Conservation (phyloP, 1,140 invertebrate species). For the Aphelenchoides besseyi region DNA sequence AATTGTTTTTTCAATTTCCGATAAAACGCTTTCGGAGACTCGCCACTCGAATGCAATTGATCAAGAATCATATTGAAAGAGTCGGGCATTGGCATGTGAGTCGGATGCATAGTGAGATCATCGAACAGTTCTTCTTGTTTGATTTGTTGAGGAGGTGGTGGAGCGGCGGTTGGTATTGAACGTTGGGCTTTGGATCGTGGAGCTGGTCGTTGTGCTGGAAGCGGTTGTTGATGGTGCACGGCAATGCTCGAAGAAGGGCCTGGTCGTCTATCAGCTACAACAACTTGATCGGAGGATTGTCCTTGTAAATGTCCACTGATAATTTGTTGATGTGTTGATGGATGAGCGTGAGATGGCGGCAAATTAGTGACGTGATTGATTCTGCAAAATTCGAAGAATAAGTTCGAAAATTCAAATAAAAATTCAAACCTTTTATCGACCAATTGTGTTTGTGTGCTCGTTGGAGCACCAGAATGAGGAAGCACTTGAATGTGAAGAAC, state of each 20-base stretch:
- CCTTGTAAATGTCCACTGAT: not conserved
- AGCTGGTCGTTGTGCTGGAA: too few species aligned
- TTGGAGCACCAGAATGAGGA: not conserved
- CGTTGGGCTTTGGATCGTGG: not conserved
- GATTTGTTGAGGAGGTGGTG: not conserved
- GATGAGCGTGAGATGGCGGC: not conserved
- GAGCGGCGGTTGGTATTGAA: not conserved
- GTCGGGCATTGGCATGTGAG: conserved; percentile 15
- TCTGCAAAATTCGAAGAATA: not conserved
- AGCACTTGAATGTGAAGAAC: not conserved
- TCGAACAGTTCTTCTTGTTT: conserved; percentile 20
- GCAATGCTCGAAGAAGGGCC: not conserved
- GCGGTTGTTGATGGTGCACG: conserved; percentile 1
- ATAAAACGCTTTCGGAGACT: conserved; percentile 47
- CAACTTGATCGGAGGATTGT: not conserved
- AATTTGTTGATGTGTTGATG: not conserved
- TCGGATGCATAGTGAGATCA: not conserved
- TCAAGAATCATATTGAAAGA: conserved; percentile 1
- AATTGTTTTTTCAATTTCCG: conserved; percentile 50
- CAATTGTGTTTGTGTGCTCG: not conserved
- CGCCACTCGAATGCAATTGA: conserved; percentile 19
- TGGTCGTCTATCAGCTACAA: not conserved
- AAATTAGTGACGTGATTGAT: not conserved
- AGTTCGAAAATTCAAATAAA: not conserved
- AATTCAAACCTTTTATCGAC: not conserved